Percentiles rank a stretch among this genome's conserved stretches.
These are phyloP conservation scores for Dendropsophus ebraccatus DNA, from an alignment of 2,113 vertebrate species.

Conservation along the genomic window DNA sequence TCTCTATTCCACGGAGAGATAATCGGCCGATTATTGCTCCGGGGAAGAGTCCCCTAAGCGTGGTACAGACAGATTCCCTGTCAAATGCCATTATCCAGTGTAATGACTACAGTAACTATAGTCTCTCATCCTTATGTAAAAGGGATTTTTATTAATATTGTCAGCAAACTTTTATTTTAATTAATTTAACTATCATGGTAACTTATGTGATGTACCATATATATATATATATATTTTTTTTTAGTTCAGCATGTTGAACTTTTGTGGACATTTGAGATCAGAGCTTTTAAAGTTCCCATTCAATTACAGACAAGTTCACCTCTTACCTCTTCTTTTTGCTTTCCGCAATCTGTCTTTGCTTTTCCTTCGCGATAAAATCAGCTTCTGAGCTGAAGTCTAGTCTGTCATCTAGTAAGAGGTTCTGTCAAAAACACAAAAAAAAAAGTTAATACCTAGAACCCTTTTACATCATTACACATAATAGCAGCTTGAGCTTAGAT, in stretches of 20 bases:
- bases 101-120: too few species aligned
- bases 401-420: slow-evolving; percentile 82
- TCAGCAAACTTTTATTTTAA: too few species aligned
- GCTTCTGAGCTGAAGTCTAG: slow-evolving; percentile 79
- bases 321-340: slow-evolving; percentile 75
- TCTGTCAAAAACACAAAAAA: slow-evolving; percentile 68
- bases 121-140: too few species aligned
- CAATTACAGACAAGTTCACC: not conserved
- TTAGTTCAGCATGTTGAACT: not conserved
- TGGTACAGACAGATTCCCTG: too few species aligned
- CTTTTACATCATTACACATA: not conserved
- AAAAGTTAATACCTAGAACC: not conserved
- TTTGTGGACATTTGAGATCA: not conserved
- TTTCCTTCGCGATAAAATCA: slow-evolving; percentile 79
- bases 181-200: too few species aligned
- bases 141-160: too few species aligned
- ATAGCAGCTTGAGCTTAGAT: not conserved
- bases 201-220: too few species aligned
- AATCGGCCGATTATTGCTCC: too few species aligned
- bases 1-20: too few species aligned
- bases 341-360: slow-evolving; percentile 72
- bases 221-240: not conserved
- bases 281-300: not conserved
- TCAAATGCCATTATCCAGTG: too few species aligned
- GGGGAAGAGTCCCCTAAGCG: too few species aligned